Evolutionary conservation across 64 coral and sea anemone genomes (phyloP).

Genomic region (Stylophora pistillata): DNA sequence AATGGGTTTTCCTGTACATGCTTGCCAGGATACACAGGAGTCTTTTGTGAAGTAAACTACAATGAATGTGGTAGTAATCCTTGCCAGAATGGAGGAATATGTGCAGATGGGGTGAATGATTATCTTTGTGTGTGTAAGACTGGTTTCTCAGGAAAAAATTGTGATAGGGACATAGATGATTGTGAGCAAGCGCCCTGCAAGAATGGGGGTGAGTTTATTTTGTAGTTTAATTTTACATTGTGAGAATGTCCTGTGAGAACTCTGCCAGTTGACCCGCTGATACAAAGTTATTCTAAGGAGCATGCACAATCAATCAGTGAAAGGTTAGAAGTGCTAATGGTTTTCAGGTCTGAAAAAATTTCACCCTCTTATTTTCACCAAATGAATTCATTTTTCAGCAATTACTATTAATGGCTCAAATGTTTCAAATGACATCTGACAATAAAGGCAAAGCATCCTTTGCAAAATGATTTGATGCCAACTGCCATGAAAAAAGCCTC

Average conservation of each 20-base stretch:
- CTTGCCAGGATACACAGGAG: slow-evolving; percentile 67
- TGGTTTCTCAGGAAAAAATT: slow-evolving; percentile 71
- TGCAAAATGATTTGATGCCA: too few relatives aligned
- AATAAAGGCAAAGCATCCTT: too few relatives aligned
- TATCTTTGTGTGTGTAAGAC: slow-evolving; percentile 83
- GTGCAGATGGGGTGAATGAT: slow-evolving; percentile 80
- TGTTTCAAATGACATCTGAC: too few relatives aligned
- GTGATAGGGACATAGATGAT: slow-evolving; percentile 77
- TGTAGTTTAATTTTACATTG: background rate
- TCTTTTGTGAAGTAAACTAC: slow-evolving; percentile 66
- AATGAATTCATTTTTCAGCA: too few relatives aligned
- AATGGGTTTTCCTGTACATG: slow-evolving; percentile 72
- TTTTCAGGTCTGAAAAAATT: too few relatives aligned
- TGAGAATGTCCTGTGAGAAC: background rate
- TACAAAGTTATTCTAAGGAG: background rate
- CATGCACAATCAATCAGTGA: too few relatives aligned
- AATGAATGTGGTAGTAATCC: slow-evolving; percentile 81
- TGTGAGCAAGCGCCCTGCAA: slow-evolving; percentile 64
- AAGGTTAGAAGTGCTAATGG: too few relatives aligned
- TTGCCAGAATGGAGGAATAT: slow-evolving; percentile 84
- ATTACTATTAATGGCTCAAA: too few relatives aligned
- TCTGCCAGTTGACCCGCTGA: background rate
- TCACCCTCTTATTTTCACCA: too few relatives aligned
- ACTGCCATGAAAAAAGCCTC: too few relatives aligned
- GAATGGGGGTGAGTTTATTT: slow-evolving; percentile 71